These are phyloP conservation scores for Cynaeus angustus DNA, from an alignment of 2,888 invertebrate genomes.

Conservation along the genomic window DNA sequence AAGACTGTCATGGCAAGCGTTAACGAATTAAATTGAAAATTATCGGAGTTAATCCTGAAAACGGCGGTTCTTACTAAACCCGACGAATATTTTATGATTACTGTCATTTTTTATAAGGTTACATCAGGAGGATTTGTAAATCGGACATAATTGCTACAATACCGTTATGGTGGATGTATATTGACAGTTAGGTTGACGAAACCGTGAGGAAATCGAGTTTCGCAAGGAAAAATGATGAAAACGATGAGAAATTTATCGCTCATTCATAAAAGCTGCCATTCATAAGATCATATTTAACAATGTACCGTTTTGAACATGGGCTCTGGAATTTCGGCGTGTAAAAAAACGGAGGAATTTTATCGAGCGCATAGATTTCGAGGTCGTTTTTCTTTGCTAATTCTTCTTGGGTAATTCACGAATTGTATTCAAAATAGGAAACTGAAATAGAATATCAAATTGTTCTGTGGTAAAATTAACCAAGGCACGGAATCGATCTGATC, in stretches of 20 bases:
- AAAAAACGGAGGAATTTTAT: background rate
- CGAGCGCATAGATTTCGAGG: background rate
- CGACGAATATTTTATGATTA: background rate
- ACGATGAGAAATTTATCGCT: conserved; percentile 1
- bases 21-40: background rate
- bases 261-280: background rate
- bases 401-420: background rate
- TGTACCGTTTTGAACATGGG: background rate
- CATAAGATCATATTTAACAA: background rate
- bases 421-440: background rate
- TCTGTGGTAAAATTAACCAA: too few species aligned
- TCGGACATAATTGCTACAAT: background rate
- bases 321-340: background rate
- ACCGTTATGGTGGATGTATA: background rate
- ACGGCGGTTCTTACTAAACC: too few species aligned
- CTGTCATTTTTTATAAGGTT: background rate
- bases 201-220: too few species aligned
- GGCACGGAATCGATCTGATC: too few species aligned
- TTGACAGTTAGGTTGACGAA: too few species aligned
- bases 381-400: background rate
- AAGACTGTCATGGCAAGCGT: too few species aligned
- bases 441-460: too few species aligned
- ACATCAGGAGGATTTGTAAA: too few species aligned
- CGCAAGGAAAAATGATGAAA: too few species aligned
- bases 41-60: background rate